These are phyloP conservation scores for Acanthisitta chloris DNA, from an alignment of 2,113 vertebrate species.

Conservation along the genomic window DNA sequence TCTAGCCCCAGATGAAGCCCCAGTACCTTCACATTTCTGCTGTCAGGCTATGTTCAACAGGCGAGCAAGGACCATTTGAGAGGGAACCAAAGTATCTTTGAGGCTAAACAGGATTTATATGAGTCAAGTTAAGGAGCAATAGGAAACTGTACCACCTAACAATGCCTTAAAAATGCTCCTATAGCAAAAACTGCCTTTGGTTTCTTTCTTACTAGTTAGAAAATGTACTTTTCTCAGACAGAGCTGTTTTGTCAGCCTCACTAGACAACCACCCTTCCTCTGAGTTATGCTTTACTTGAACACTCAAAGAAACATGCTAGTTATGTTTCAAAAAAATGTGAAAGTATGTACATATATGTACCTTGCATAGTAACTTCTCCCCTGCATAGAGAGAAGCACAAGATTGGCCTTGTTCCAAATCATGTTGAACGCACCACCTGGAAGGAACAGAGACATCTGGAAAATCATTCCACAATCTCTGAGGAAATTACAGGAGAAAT, in stretches of 20 bases:
- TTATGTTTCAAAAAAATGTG: background rate
- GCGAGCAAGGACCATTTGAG: background rate
- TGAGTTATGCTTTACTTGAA: background rate
- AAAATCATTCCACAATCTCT: slow-evolving; percentile 68
- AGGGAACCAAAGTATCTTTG: background rate
- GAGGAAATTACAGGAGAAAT: slow-evolving; percentile 72
- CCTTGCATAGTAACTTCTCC: background rate
- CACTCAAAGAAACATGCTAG: background rate
- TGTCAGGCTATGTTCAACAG: background rate
- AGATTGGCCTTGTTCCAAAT: slow-evolving; percentile 64
- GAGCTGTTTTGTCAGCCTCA: background rate
- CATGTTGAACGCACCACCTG: slow-evolving; percentile 67
- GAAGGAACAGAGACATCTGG: slow-evolving; percentile 72
- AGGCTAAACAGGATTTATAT: background rate
- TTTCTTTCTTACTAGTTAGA: background rate
- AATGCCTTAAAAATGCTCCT: background rate
- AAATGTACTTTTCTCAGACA: background rate
- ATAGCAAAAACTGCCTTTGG: background rate
- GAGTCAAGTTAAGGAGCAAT: background rate
- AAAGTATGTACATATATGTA: background rate
- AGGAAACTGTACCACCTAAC: background rate
- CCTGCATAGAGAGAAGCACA: background rate
- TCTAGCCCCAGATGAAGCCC: background rate
- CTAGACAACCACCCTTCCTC: background rate
- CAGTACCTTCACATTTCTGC: background rate